Conservation (phyloP, 1,140 invertebrate species). For the Drosophila ambigua region DNA sequence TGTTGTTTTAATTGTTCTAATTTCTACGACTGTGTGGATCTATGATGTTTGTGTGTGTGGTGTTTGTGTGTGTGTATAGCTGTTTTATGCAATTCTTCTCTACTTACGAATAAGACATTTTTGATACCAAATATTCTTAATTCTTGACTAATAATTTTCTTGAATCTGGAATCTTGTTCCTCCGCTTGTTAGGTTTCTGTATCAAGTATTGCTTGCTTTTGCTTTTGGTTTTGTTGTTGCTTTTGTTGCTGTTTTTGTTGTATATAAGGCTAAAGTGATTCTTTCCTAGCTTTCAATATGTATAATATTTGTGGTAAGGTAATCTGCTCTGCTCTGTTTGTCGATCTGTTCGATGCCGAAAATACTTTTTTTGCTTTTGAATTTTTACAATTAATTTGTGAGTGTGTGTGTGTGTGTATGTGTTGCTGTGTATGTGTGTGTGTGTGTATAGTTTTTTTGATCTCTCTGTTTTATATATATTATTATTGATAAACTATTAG, state of each 20-base stretch:
- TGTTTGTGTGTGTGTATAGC: not conserved
- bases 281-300: constrained; percentile 24
- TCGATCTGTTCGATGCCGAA: constrained; percentile 34
- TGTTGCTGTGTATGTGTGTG: constrained; percentile 19
- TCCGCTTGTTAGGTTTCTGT: not conserved
- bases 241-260: constrained; percentile 39
- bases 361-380: constrained; percentile 49
- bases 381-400: constrained; percentile 11
- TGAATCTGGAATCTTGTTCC: not conserved
- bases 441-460: constrained; percentile 13
- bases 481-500: constrained; percentile 33
- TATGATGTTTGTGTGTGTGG: not conserved
- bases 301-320: constrained; percentile 30
- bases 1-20: not conserved
- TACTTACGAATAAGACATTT: constrained; percentile 35
- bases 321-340: not conserved
- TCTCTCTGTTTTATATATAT: constrained; percentile 13
- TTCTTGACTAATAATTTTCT: constrained; percentile 2
- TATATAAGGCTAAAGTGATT: constrained; percentile 78
- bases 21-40: not conserved
- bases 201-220: constrained; percentile 36
- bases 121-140: no score
- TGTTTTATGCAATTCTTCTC: not conserved
- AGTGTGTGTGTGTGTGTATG: constrained; percentile 9
- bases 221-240: constrained; percentile 8